Percentiles rank a stretch among this genome's conserved stretches.
Evolutionary conservation across 1,140 invertebrate genomes (phyloP).

Genomic region (Bicyclus anynana): DNA sequence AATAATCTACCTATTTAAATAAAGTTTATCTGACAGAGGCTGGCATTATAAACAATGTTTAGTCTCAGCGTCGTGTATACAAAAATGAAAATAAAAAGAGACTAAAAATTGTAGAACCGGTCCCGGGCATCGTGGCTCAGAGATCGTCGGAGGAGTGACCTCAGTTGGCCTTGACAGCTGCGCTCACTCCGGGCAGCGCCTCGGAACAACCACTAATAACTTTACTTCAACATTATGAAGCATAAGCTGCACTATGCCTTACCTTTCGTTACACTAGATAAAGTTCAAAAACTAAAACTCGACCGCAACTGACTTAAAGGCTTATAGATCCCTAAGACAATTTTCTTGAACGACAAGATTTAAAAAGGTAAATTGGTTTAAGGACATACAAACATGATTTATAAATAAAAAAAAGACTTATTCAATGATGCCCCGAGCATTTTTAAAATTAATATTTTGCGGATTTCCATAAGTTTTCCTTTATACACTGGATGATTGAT

Average conservation of each 20-base stretch:
- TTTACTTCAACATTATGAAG: conserved; percentile 70
- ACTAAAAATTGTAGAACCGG: conserved; percentile 76
- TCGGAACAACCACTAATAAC: conserved; percentile 71
- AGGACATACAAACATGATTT: too few species aligned
- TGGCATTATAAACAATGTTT: conserved; percentile 74
- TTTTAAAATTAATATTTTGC: too few species aligned
- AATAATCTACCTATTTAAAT: conserved; percentile 36
- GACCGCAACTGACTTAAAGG: too few species aligned
- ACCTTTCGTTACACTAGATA: conserved; percentile 33
- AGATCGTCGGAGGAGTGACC: conserved; percentile 74
- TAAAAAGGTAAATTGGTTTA: too few species aligned
- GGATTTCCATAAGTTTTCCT: too few species aligned
- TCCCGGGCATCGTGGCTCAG: conserved; percentile 65
- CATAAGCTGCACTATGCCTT: conserved; percentile 51
- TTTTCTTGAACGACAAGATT: too few species aligned
- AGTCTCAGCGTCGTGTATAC: conserved; percentile 74
- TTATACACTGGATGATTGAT: too few species aligned
- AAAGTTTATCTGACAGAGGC: conserved; percentile 68
- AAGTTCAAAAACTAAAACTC: too few species aligned
- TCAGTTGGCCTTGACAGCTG: conserved; percentile 75
- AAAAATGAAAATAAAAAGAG: conserved; percentile 77
- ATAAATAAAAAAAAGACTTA: too few species aligned
- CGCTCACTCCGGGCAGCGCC: conserved; percentile 56
- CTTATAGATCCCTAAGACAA: too few species aligned
- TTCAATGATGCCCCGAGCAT: too few species aligned